Evolutionary conservation across 1,140 invertebrate genomes (phyloP).

Genomic region (Myzus persicae): DNA sequence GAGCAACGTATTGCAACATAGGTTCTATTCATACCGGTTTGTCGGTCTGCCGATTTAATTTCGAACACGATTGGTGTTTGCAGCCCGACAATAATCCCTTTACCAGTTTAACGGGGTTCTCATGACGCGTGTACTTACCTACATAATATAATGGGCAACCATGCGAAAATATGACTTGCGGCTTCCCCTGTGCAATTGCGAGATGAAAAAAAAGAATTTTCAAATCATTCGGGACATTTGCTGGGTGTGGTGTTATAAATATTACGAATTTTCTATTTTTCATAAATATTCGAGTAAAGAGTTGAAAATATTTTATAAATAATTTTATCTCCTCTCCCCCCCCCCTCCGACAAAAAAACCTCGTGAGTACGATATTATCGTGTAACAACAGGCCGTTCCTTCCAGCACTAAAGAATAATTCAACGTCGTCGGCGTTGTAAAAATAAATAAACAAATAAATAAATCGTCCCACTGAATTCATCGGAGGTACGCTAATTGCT

Average conservation of each 20-base stretch:
- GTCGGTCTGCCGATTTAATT: too few species aligned
- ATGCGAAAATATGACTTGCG: too few species aligned
- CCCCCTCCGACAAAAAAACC: too few species aligned
- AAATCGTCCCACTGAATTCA: background rate
- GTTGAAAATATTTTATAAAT: background rate
- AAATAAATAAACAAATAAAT: background rate
- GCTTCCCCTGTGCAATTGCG: too few species aligned
- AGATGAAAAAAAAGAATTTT: background rate
- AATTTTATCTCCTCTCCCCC: too few species aligned
- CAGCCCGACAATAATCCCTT: too few species aligned
- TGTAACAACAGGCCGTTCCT: background rate
- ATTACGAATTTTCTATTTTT: background rate
- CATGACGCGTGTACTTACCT: too few species aligned
- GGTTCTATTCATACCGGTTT: too few species aligned
- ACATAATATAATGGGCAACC: too few species aligned
- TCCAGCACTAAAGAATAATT: background rate
- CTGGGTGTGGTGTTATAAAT: background rate
- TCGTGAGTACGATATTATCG: background rate
- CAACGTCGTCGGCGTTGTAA: background rate
- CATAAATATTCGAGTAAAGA: background rate
- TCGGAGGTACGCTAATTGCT: background rate
- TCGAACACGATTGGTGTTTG: too few species aligned
- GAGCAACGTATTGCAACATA: too few species aligned
- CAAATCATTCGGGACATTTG: background rate
- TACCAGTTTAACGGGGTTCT: too few species aligned